These are phyloP conservation scores for Chromis chromis DNA, from an alignment of 2,797 vertebrate genomes.

Conservation along the genomic window DNA sequence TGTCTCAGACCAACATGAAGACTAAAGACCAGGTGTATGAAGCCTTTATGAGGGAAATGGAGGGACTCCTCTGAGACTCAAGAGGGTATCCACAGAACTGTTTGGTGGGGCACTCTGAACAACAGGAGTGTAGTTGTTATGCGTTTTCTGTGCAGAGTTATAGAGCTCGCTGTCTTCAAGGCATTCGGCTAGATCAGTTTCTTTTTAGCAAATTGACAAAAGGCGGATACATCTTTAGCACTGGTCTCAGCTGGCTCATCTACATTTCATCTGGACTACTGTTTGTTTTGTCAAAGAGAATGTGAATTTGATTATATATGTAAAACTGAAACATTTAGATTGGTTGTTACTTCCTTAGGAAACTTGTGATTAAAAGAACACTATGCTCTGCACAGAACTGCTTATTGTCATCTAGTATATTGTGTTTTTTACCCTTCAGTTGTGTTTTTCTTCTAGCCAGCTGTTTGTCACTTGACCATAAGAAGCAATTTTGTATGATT, in stretches of 20 bases:
- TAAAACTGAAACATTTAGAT: conserved; percentile 23
- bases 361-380: conserved; percentile 20
- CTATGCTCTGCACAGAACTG: conserved; percentile 33
- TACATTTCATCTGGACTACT: conserved; percentile 15
- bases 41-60: conserved; percentile 99
- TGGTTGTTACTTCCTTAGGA: neutral
- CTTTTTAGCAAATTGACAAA: conserved; percentile 9
- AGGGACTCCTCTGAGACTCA: conserved; percentile 90
- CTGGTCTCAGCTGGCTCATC: conserved; percentile 24
- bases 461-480: conserved; percentile 44
- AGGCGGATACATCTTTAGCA: neutral
- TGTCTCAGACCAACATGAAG: conserved; percentile 90
- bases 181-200: conserved; percentile 31
- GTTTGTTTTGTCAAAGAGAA: conserved; percentile 31
- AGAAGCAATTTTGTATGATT: conserved; percentile 62
- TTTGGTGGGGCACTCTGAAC: conserved; percentile 17
- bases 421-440: conserved; percentile 11
- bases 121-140: conserved; percentile 20
- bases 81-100: neutral
- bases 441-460: conserved; percentile 16
- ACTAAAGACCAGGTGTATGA: conserved; percentile 99
- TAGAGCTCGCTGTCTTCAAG: conserved; percentile 36
- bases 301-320: conserved; percentile 8
- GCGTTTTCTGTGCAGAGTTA: conserved; percentile 41
- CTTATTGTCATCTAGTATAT: conserved; percentile 21